A percentile compares a stretch with the other conserved stretches of the same genome.
These are phyloP conservation scores for Plebejus melissa DNA, from an alignment of 2,888 invertebrate species.

Conservation along the genomic window DNA sequence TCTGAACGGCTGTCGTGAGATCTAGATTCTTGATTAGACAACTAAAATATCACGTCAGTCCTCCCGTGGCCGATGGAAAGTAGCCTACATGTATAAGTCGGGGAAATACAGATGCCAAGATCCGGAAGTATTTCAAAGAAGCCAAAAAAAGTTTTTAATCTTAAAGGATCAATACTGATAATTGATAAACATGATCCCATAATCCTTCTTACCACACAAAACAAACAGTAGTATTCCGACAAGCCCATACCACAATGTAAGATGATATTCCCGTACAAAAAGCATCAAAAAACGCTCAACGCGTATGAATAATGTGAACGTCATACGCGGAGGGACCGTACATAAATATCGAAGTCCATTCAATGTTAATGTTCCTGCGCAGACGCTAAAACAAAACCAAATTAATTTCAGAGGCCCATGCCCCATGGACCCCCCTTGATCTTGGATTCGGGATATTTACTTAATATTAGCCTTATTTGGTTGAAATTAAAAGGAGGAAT, in stretches of 20 bases:
- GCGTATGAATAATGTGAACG: slow-evolving; percentile 75
- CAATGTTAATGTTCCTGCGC: slow-evolving; percentile 75
- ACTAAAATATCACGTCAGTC: not conserved
- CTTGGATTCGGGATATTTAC: slow-evolving; percentile 49
- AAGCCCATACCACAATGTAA: not conserved
- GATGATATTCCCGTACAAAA: slow-evolving; percentile 3
- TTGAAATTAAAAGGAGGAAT: not conserved
- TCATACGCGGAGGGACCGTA: slow-evolving; percentile 70
- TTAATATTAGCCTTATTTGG: not conserved
- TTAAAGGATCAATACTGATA: not conserved
- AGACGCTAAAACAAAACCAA: slow-evolving; percentile 77
- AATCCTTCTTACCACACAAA: not conserved
- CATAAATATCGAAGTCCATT: slow-evolving; percentile 78
- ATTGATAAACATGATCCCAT: not conserved
- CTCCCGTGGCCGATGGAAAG: no score
- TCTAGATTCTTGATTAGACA: not conserved
- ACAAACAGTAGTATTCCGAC: slow-evolving; percentile 5
- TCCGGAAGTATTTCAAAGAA: no score
- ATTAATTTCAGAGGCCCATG: slow-evolving; percentile 76
- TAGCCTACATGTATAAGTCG: not conserved
- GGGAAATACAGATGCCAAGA: no score
- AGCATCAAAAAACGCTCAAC: slow-evolving; percentile 45
- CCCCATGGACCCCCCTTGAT: slow-evolving; percentile 75
- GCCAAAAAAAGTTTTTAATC: not conserved
- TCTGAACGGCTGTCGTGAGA: not conserved